phyloP scores from a whole-genome alignment of 1,140 invertebrate genomes.

The Dinoponera quadriceps region DNA sequence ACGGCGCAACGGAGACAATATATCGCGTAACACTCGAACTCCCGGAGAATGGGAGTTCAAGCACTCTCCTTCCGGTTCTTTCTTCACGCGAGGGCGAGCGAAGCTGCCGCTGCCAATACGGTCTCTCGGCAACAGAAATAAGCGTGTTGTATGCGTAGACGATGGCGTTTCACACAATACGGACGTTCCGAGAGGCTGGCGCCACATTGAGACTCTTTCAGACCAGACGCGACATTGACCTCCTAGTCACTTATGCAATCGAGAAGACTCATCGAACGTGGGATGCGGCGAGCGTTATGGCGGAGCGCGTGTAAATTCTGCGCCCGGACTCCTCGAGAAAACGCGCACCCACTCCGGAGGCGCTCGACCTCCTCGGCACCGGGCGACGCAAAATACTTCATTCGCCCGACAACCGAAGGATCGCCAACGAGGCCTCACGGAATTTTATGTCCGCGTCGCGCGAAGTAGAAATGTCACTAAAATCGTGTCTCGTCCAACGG shows the following conservation, averaged over 20 bases:
- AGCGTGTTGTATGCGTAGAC: constrained; percentile 11
- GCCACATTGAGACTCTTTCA: constrained; percentile 58
- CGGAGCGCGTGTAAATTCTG: constrained; percentile 62
- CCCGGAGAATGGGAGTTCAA: constrained; percentile 23
- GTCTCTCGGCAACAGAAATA: constrained; percentile 26
- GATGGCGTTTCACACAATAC: constrained; percentile 28
- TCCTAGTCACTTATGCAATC: constrained; percentile 71
- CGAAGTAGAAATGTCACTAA: no score
- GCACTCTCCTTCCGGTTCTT: constrained; percentile 56
- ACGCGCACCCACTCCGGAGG: constrained; percentile 62
- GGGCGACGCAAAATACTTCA: constrained; percentile 5
- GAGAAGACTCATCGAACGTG: constrained; percentile 66
- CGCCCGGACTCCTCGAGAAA: constrained; percentile 56
- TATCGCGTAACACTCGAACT: constrained; percentile 50
- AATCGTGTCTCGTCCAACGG: no score
- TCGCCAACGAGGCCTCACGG: not conserved
- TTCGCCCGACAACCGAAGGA: not conserved
- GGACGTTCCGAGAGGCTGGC: constrained; percentile 56
- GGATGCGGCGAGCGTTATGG: constrained; percentile 58
- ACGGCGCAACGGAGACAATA: constrained; percentile 33
- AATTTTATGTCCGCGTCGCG: constrained; percentile 5
- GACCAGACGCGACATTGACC: constrained; percentile 62
- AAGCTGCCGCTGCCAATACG: not conserved
- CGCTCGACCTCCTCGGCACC: not conserved
- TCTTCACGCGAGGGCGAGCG: constrained; percentile 37